phyloP scores from a whole-genome alignment of 1,140 invertebrate genomes.

The Matsumurasca onukii region DNA sequence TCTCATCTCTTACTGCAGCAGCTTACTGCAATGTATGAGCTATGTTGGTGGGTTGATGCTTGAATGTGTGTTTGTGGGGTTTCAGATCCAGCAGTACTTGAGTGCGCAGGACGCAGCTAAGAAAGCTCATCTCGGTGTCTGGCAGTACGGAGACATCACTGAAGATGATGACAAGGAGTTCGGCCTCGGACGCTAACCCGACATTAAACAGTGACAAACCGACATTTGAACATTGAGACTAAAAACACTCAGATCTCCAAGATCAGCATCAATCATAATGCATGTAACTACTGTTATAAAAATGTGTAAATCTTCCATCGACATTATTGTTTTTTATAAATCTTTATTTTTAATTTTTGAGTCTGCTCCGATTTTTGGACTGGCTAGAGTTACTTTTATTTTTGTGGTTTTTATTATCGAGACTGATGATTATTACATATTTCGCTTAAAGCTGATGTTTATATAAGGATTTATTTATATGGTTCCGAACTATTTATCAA shows the following conservation, averaged over 20 bases:
- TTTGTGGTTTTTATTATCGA: conserved; percentile 26
- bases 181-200: conserved; percentile 16
- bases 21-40: no score
- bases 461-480: neutral
- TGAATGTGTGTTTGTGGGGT: no score
- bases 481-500: neutral
- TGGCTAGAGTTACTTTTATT: conserved; percentile 23
- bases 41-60: no score
- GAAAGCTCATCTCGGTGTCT: conserved; percentile 81
- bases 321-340: conserved; percentile 5
- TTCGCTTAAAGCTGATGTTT: conserved; percentile 20
- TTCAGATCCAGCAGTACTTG: conserved; percentile 73
- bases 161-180: conserved; percentile 89
- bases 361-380: conserved; percentile 10
- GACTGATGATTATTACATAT: conserved; percentile 16
- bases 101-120: conserved; percentile 84
- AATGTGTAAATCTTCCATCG: conserved; percentile 12
- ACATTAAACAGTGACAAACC: neutral
- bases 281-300: conserved; percentile 14
- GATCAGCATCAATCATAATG: conserved; percentile 15
- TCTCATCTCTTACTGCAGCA: no score
- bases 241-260: conserved; percentile 4
- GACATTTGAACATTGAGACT: neutral
- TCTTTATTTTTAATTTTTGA: conserved; percentile 1
- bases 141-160: conserved; percentile 95